Evolutionary conservation across 2,797 vertebrate species (phyloP), one percentile per base, ranked within the genome.

Genomic region (Schizopygopsis pylzovi): DNA sequence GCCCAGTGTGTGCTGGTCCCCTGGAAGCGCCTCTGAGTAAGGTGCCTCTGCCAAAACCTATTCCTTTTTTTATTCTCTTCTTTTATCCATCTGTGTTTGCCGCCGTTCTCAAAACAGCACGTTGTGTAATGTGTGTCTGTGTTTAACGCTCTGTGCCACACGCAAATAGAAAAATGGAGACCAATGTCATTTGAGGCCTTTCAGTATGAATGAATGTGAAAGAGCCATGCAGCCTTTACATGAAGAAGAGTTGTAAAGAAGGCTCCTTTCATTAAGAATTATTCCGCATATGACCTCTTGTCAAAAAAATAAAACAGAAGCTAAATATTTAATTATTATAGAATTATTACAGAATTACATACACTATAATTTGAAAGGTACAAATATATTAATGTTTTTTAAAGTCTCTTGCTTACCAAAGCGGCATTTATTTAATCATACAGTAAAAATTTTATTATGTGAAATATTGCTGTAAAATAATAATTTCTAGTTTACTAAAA

Each of bases 1-100:
- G 84, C 72, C 82, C 84, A 79, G 72, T 75, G 77, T 88, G 89
- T 77, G 56, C 72, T 84, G 87, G 61, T 88, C 82, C 84, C 72
- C 76, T 79, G 56, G 39, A 87, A 84, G 68, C 18, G 33, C 39
- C 28, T 39, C 81, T 20, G 79, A 56, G 45, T 18, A 9, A 82
- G n/a, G 41, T 70, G 33, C 13, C n/a, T 83, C 52, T 75, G 79
- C 43, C 65, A 75, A 84, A 85, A 76, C 56, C 77, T 47, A 33
- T 77, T 83, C 37, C 28, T 86, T 72, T 79, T 59, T 70, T 45
- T n/a, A 56, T 59, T 85, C 37, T 61, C 63, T 68, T 37, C 33
- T 61, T 86, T 65, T 70, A 63, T 84, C 72, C 86, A 84, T 84
- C 56, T 85, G 84, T 56, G 80, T 87, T 85, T 84, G 33, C 20